Evolutionary conservation across 2,888 invertebrate genomes (phyloP), one percentile per base, ranked within the genome.

Genomic region (Aradus depressus): DNA sequence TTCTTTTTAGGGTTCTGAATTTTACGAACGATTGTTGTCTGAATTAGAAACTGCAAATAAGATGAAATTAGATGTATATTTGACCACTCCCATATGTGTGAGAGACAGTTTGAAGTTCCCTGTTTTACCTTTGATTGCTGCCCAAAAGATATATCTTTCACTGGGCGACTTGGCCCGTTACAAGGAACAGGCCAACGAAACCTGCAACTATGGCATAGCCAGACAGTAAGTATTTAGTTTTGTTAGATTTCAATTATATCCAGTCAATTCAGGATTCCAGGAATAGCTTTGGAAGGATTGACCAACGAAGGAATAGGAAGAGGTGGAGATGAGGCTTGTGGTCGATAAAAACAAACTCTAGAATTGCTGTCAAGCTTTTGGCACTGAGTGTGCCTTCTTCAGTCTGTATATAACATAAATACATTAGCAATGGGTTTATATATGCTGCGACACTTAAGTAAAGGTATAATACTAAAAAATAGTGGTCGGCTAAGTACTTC

Each of bases 81-180:
- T 78, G 55, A 75, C 75, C 42, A 73, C 74, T 6, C 53, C 54
- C 3, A 32, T 39, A 10, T 52, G 42, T 6, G 35, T 53, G n/a
- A 51, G 65, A 50, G 35, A 65, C 63, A 52, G 65, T 32, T 73
- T 79, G 16, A 77, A 81, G 6, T 76, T 76, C 60, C 73, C 82
- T 31, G 80, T 81, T 14, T 71, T 90, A 58, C 88, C 88, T 2
- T 73, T 91, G 66, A 76, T 90, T 60, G 84, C 87, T 51, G 81
- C 83, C 3, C 95, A 96, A 68, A 88, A 93, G 62, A 72, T 90
- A 58, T 83, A 85, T 61, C 76, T 96, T 44, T 90, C 83, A 64
- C 73, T 96, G 62, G 97, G 97, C 1, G 96, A 97, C 69, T 75
- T 97, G 62, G 84, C 87, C 12, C 76, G 96, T 53, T 97, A 97